Evolutionary conservation across 2,113 vertebrate species (phyloP).

Genomic region (Sinocyclocheilus anophthalmus): DNA sequence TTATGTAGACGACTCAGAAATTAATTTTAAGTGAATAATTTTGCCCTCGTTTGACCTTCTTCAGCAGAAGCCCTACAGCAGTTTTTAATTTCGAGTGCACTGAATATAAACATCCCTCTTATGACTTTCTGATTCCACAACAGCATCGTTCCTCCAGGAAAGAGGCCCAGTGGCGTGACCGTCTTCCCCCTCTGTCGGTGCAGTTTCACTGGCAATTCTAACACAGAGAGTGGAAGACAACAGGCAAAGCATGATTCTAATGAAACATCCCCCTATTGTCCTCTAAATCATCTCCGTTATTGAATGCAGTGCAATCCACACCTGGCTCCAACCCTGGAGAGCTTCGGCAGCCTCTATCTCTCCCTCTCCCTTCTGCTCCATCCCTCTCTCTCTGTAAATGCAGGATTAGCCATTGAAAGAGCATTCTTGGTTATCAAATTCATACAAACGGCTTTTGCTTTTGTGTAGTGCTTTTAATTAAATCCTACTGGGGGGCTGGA

Average conservation of each 20-base stretch:
- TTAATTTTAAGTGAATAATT: constrained; percentile 9
- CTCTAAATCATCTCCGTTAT: constrained; percentile 52
- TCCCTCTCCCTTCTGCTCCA: neutral
- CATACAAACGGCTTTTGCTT: constrained; percentile 77
- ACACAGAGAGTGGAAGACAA: constrained; percentile 22
- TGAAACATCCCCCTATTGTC: constrained; percentile 55
- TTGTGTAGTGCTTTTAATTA: constrained; percentile 87
- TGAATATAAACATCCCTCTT: constrained; percentile 24
- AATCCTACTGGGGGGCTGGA: constrained; percentile 72
- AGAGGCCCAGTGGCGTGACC: constrained; percentile 25
- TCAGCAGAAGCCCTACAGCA: constrained; percentile 3
- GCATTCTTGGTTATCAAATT: constrained; percentile 74
- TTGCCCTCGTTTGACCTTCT: constrained; percentile 9
- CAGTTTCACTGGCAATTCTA: constrained; percentile 11
- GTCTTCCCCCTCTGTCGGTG: neutral
- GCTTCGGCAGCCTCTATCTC: constrained; percentile 16
- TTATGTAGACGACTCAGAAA: neutral
- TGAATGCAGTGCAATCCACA: constrained; percentile 54
- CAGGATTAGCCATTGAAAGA: constrained; percentile 84
- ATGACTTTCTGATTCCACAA: constrained; percentile 25
- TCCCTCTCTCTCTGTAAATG: constrained; percentile 67
- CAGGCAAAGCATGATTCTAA: constrained; percentile 41
- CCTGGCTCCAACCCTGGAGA: constrained; percentile 47
- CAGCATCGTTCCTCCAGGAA: constrained; percentile 14
- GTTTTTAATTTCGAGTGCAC: neutral